phyloP scores from a whole-genome alignment of 1,140 invertebrate species.

The Lerema accius region DNA sequence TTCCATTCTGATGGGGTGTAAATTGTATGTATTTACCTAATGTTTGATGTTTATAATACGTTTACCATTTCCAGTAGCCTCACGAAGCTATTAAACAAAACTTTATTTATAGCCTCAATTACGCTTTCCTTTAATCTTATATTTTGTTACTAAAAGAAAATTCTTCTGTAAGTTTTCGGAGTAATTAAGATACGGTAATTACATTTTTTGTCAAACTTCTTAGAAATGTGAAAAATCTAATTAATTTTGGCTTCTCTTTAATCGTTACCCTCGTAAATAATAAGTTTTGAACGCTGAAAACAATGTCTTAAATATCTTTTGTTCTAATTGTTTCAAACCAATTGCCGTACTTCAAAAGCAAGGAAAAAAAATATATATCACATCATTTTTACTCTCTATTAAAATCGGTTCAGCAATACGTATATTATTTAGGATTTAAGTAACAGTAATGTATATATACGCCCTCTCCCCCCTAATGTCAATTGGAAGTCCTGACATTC shows the following conservation, averaged over 20 bases:
- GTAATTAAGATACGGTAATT: constrained; percentile 19
- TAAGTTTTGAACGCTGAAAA: background rate
- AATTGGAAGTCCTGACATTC: too few species aligned
- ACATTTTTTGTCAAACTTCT: constrained; percentile 15
- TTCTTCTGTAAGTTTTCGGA: background rate
- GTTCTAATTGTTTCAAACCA: constrained; percentile 5
- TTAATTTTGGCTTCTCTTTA: constrained; percentile 21
- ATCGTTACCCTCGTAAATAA: constrained; percentile 3
- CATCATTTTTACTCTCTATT: too few species aligned
- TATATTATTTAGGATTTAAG: too few species aligned
- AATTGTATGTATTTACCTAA: too few species aligned
- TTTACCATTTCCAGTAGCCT: too few species aligned
- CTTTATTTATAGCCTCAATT: constrained; percentile 57
- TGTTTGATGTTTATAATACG: too few species aligned
- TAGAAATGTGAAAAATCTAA: constrained; percentile 7
- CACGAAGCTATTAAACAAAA: background rate
- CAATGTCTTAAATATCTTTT: constrained; percentile 5
- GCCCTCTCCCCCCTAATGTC: too few species aligned
- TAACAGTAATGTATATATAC: too few species aligned
- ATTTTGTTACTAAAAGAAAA: constrained; percentile 6
- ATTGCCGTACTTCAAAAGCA: background rate
- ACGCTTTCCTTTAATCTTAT: constrained; percentile 13
- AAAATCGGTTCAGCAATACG: too few species aligned
- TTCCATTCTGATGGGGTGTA: too few species aligned
- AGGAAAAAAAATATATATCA: too few species aligned